These are phyloP conservation scores for Cacoxenus indagator DNA, from an alignment of 2,888 invertebrate genomes.

Conservation along the genomic window DNA sequence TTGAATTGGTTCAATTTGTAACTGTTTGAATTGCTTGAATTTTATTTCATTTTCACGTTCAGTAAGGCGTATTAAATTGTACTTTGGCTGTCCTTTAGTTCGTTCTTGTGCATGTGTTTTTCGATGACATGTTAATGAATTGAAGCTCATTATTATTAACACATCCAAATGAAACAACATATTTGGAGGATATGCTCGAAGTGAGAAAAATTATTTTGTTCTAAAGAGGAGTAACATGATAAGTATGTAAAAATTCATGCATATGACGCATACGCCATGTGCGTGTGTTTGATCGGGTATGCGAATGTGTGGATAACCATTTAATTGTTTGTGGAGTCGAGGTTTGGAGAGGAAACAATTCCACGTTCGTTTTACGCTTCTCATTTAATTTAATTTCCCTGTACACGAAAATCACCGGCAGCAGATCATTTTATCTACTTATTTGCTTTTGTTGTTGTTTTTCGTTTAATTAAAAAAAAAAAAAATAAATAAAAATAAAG, in stretches of 20 bases:
- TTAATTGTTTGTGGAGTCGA: background rate
- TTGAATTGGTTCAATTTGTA: background rate
- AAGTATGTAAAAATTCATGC: background rate
- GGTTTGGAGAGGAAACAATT: background rate
- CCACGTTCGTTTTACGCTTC: background rate
- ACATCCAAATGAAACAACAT: background rate
- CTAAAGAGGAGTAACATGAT: background rate
- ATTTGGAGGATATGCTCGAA: background rate
- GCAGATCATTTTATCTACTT: no score
- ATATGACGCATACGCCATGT: conserved; percentile 1
- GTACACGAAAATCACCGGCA: conserved; percentile 52
- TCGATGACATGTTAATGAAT: conserved; percentile 5
- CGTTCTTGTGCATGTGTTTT: background rate
- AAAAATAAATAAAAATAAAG: background rate
- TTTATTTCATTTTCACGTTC: background rate
- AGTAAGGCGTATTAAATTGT: background rate
- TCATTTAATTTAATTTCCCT: conserved; percentile 1
- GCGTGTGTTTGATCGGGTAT: background rate
- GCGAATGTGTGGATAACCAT: background rate
- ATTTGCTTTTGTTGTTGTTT: no score
- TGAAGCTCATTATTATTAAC: conserved; percentile 11
- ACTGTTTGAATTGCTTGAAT: background rate
- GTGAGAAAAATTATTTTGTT: background rate
- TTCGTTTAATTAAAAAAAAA: conserved; percentile 57
- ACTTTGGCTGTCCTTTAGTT: background rate